These are phyloP conservation scores for Syngnathus typhle DNA, from an alignment of 2,113 vertebrate species.

Conservation along the genomic window DNA sequence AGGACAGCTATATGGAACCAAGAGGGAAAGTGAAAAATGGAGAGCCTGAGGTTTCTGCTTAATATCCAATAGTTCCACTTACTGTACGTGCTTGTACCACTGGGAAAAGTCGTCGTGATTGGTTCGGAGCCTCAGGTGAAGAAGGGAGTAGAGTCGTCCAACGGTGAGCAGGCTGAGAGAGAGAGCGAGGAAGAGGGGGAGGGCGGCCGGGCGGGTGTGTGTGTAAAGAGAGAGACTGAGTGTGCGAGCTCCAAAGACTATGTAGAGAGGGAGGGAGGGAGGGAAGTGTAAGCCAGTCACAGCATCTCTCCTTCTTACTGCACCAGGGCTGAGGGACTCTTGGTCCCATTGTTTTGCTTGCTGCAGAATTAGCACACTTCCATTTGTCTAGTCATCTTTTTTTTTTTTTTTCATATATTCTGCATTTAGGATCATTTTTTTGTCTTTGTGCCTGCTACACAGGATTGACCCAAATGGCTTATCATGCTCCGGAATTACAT, in stretches of 20 bases:
- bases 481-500: conserved; percentile 25
- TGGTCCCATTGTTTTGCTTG: conserved; percentile 55
- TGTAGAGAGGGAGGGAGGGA: conserved; percentile 52
- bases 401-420: conserved; percentile 41
- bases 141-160: conserved; percentile 57
- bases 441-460: conserved; percentile 17
- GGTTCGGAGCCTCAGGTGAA: conserved; percentile 80
- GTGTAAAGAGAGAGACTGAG: conserved; percentile 40
- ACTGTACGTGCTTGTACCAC: conserved; percentile 60
- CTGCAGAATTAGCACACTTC: conserved; percentile 63
- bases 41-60: conserved; percentile 10
- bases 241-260: conserved; percentile 56
- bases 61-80: conserved; percentile 71
- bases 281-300: conserved; percentile 61
- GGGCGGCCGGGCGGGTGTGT: conserved; percentile 15
- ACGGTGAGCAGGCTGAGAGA: conserved; percentile 46
- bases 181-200: conserved; percentile 30
- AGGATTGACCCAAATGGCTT: conserved; percentile 35
- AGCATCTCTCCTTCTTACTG: conserved; percentile 68
- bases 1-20: background rate
- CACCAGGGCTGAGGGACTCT: conserved; percentile 67
- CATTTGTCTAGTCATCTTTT: conserved; percentile 56
- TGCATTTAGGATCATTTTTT: conserved; percentile 36
- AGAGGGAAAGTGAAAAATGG: conserved; percentile 6
- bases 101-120: conserved; percentile 49